phyloP scores from a whole-genome alignment of 1,140 invertebrate species.

The Hetaerina americana region DNA sequence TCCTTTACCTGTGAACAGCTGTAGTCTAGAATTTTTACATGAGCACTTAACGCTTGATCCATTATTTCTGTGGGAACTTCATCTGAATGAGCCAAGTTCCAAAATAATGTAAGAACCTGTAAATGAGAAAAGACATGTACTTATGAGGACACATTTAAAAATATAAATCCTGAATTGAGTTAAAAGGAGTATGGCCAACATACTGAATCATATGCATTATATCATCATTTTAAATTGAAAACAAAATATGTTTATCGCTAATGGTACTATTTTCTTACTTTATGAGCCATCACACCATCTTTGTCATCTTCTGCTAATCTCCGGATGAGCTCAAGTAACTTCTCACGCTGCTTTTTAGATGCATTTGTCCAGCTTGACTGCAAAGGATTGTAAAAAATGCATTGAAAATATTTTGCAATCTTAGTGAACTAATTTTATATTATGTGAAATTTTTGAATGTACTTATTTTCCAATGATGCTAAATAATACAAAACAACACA shows the following conservation, averaged over 20 bases:
- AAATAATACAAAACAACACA: not conserved
- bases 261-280: slow-evolving; percentile 39
- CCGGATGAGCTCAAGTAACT: slow-evolving; percentile 86
- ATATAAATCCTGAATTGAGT: not conserved
- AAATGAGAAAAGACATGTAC: slow-evolving; percentile 16
- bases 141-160: slow-evolving; percentile 9
- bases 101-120: slow-evolving; percentile 86
- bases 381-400: slow-evolving; percentile 16
- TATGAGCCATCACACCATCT: slow-evolving; percentile 96
- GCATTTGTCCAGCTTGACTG: slow-evolving; percentile 91
- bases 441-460: not conserved
- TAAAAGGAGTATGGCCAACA: not conserved
- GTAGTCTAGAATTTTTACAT: slow-evolving; percentile 96
- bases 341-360: slow-evolving; percentile 90
- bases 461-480: slow-evolving; percentile 1
- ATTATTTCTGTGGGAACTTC: slow-evolving; percentile 95
- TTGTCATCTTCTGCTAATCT: slow-evolving; percentile 95
- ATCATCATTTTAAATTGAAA: slow-evolving; percentile 5
- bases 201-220: not conserved
- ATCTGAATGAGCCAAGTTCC: slow-evolving; percentile 92
- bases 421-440: slow-evolving; percentile 15
- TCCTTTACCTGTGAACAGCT: slow-evolving; percentile 67
- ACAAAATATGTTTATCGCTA: not conserved
- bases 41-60: slow-evolving; percentile 88
- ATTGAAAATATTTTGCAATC: no score